Evolutionary conservation across 92 coral and sea anemone genomes (phyloP).

Genomic region (Bergia puertoricense): DNA sequence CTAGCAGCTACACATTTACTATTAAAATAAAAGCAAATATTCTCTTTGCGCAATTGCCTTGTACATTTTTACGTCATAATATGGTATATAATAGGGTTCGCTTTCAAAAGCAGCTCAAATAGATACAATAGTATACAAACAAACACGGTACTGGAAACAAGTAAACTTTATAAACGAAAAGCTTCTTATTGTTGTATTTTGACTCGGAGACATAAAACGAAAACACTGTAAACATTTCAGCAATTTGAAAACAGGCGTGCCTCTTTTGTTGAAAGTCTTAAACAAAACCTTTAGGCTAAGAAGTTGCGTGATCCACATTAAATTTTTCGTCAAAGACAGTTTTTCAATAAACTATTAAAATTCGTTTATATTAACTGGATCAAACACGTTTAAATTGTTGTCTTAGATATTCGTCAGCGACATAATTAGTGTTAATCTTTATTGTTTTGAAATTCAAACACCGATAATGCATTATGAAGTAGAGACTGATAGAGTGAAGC

Average conservation of each 20-base stretch:
- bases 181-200: not conserved
- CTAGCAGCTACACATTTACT: no score
- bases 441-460: not conserved
- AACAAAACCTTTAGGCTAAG: not conserved
- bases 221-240: not conserved
- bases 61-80: no score
- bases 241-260: not conserved
- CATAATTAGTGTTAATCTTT: not conserved
- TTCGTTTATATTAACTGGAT: not conserved
- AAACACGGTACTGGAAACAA: not conserved
- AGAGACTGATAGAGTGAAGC: no score
- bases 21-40: no score
- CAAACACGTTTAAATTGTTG: not conserved
- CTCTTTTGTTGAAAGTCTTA: not conserved
- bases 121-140: no score
- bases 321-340: not conserved
- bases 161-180: not conserved
- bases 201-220: not conserved
- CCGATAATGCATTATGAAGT: not conserved
- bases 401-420: no score
- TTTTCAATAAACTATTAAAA: not conserved
- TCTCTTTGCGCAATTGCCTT: no score
- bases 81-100: no score
- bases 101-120: no score
- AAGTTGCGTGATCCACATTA: not conserved